A percentile compares a stretch with the other conserved stretches of the same genome.
These are phyloP conservation scores for Emmelina monodactyla DNA, from an alignment of 2,888 invertebrate genomes.

Conservation along the genomic window DNA sequence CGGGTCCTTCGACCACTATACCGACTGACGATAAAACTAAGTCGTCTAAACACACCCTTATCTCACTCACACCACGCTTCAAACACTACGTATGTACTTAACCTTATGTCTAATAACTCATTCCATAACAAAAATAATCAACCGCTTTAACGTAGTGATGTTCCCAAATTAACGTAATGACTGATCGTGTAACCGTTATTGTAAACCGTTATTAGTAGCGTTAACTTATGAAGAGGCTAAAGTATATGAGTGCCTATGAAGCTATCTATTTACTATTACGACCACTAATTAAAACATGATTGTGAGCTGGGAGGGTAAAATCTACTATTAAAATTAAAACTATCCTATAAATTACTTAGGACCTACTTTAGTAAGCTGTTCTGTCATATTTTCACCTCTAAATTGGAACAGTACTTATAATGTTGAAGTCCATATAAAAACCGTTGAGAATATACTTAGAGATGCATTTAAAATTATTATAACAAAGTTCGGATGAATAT, in stretches of 20 bases:
- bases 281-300: constrained; percentile 55
- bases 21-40: constrained; percentile 74
- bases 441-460: constrained; percentile 36
- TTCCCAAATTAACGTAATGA: constrained; percentile 22
- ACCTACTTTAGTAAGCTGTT: constrained; percentile 32
- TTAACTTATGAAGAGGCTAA: constrained; percentile 37
- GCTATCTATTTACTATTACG: constrained; percentile 51
- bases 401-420: constrained; percentile 34
- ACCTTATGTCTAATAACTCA: constrained; percentile 14
- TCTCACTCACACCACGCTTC: constrained; percentile 21
- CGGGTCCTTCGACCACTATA: constrained; percentile 96
- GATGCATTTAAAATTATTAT: constrained; percentile 35
- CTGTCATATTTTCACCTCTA: constrained; percentile 47
- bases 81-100: constrained; percentile 30
- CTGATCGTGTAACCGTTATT: constrained; percentile 35
- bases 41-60: constrained; percentile 38
- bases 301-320: constrained; percentile 60
- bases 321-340: constrained; percentile 33
- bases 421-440: constrained; percentile 39
- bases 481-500: constrained; percentile 25
- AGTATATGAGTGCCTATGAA: constrained; percentile 58
- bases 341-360: constrained; percentile 28
- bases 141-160: constrained; percentile 28
- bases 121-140: constrained; percentile 1
- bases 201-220: constrained; percentile 21